These are phyloP conservation scores for Adela reaumurella DNA, from an alignment of 2,888 invertebrate species.

Conservation along the genomic window DNA sequence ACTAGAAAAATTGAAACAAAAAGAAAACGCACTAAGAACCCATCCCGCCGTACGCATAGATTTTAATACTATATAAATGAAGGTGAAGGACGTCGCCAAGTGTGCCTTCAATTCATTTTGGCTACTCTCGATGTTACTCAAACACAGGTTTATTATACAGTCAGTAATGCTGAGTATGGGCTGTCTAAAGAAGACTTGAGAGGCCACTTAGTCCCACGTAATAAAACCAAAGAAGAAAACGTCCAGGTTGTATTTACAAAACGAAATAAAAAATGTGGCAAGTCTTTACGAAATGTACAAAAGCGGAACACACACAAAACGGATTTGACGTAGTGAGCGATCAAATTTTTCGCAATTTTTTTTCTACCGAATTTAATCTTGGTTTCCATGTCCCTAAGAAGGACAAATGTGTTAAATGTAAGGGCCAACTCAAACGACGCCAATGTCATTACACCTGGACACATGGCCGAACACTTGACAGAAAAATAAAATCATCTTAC, in stretches of 20 bases:
- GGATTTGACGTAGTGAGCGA: constrained; percentile 2
- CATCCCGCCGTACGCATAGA: background rate
- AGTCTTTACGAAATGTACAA: constrained; percentile 3
- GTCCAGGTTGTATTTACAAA: background rate
- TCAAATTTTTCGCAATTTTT: constrained; percentile 8
- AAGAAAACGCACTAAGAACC: background rate
- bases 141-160: constrained; percentile 1
- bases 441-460: too few species aligned
- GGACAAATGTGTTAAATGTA: constrained; percentile 11
- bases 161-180: constrained; percentile 1
- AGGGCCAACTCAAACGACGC: background rate
- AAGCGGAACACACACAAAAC: constrained; percentile 3
- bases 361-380: constrained; percentile 11
- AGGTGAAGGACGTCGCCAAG: constrained; percentile 1
- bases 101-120: constrained; percentile 2
- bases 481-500: too few species aligned
- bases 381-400: constrained; percentile 12
- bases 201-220: background rate
- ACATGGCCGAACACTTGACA: too few species aligned
- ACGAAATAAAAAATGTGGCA: background rate
- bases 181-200: constrained; percentile 1
- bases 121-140: constrained; percentile 1
- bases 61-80: background rate
- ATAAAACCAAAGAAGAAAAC: background rate
- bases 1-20: constrained; percentile 1